A percentile compares a stretch with the other conserved stretches of the same genome.
These are phyloP conservation scores for Drosophila anomalata DNA, from an alignment of 2,888 invertebrate species.

Conservation along the genomic window DNA sequence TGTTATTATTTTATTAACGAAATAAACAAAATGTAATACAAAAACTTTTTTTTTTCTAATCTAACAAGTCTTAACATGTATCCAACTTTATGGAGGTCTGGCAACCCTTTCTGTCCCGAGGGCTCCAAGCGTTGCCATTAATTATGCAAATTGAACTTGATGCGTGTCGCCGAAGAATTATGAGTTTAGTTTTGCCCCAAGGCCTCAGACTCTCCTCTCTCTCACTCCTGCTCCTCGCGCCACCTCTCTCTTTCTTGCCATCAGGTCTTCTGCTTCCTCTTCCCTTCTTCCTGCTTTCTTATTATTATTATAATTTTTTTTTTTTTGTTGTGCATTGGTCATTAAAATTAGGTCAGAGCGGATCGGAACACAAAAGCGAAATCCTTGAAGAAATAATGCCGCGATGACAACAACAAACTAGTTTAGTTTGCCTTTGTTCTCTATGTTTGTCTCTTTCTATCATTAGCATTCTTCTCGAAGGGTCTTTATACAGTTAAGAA, in stretches of 20 bases:
- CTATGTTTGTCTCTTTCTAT: conserved; percentile 9
- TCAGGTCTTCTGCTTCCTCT: conserved; percentile 14
- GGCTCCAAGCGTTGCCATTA: conserved; percentile 60
- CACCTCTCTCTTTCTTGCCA: conserved; percentile 12
- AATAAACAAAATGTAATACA: too few relatives aligned
- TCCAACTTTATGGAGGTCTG: conserved; percentile 3
- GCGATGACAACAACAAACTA: conserved; percentile 53
- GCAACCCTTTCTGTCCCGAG: conserved; percentile 21
- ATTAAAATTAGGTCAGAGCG: conserved; percentile 72
- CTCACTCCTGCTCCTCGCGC: neutral
- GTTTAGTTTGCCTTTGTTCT: conserved; percentile 51
- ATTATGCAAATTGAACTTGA: conserved; percentile 75
- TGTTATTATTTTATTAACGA: too few relatives aligned
- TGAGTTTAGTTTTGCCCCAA: conserved; percentile 44
- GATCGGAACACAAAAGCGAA: conserved; percentile 36
- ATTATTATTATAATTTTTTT: conserved; percentile 28
- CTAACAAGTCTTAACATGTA: too few relatives aligned
- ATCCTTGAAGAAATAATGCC: conserved; percentile 35
- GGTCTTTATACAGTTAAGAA: neutral
- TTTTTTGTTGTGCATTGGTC: conserved; percentile 49
- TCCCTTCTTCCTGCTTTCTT: conserved; percentile 18
- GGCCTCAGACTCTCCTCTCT: conserved; percentile 18
- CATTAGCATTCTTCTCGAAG: conserved; percentile 25
- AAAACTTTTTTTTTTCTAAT: too few relatives aligned
- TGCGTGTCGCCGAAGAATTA: conserved; percentile 71